Evolutionary conservation across 2,797 vertebrate species (phyloP).

Genomic region (Pseudomugil gertrudae): DNA sequence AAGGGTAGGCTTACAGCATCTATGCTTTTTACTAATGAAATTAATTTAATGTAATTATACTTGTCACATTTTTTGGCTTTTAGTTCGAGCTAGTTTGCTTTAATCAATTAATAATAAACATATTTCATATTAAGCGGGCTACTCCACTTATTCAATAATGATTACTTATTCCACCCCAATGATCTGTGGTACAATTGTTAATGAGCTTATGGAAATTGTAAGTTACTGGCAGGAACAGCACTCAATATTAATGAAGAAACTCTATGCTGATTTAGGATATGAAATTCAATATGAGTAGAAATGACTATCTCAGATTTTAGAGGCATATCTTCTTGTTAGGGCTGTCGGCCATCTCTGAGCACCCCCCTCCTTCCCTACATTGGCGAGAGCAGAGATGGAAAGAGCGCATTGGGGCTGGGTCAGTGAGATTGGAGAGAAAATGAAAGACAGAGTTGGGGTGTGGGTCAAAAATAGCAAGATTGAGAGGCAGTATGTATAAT

Average conservation of each 20-base stretch:
- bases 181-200: constrained; percentile 71
- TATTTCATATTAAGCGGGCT: constrained; percentile 69
- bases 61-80: constrained; percentile 51
- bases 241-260: constrained; percentile 67
- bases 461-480: constrained; percentile 35
- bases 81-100: constrained; percentile 59
- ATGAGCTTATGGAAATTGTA: constrained; percentile 78
- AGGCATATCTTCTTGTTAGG: constrained; percentile 40
- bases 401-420: constrained; percentile 17
- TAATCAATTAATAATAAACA: constrained; percentile 72
- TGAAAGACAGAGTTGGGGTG: not conserved
- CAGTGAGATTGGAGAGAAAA: constrained; percentile 23
- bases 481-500: constrained; percentile 50
- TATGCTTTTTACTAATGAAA: constrained; percentile 35
- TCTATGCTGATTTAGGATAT: constrained; percentile 54
- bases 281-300: constrained; percentile 49
- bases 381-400: constrained; percentile 10
- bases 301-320: constrained; percentile 34
- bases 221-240: constrained; percentile 63
- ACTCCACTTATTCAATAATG: constrained; percentile 67
- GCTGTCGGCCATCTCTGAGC: constrained; percentile 14
- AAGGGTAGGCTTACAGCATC: constrained; percentile 24
- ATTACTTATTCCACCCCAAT: constrained; percentile 65
- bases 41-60: constrained; percentile 48
- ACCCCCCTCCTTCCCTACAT: not conserved